These are phyloP conservation scores for Dolichomitus sp. DNA, from an alignment of 2,888 invertebrate species.

Conservation along the genomic window DNA sequence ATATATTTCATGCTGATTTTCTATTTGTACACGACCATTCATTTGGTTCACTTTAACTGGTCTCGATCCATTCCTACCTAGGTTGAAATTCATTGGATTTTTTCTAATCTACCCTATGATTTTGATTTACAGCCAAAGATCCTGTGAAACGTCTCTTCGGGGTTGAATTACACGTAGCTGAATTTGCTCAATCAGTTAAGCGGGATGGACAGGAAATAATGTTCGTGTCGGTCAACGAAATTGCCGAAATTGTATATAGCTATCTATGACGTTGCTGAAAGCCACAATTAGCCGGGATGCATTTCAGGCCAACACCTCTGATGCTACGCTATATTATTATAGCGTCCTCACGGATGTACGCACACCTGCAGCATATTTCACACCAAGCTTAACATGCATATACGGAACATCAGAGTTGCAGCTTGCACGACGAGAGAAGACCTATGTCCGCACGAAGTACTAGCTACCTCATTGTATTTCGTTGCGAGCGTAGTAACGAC, in stretches of 20 bases:
- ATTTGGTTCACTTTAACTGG: background rate
- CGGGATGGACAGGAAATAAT: slow-evolving; percentile 39
- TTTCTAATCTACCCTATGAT: background rate
- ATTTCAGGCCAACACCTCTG: slow-evolving; percentile 58
- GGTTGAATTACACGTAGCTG: too few relatives aligned
- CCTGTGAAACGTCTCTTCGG: background rate
- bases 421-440: slow-evolving; percentile 50
- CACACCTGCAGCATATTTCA: slow-evolving; percentile 2
- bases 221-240: slow-evolving; percentile 50
- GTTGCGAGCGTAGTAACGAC: slow-evolving; percentile 59
- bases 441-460: slow-evolving; percentile 57
- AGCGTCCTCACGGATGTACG: slow-evolving; percentile 26
- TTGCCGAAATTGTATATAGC: background rate
- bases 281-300: slow-evolving; percentile 61
- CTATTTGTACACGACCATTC: too few relatives aligned
- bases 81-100: background rate
- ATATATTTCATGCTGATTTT: too few relatives aligned
- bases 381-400: slow-evolving; percentile 13
- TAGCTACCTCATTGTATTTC: slow-evolving; percentile 55
- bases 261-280: slow-evolving; percentile 35
- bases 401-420: slow-evolving; percentile 30
- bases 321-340: slow-evolving; percentile 47
- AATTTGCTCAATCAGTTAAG: slow-evolving; percentile 43
- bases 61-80: background rate
- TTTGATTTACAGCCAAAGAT: background rate